A percentile compares a stretch with the other conserved stretches of the same genome.
Evolutionary conservation across 2,797 vertebrate species (phyloP).

Genomic region (Falco naumanni): DNA sequence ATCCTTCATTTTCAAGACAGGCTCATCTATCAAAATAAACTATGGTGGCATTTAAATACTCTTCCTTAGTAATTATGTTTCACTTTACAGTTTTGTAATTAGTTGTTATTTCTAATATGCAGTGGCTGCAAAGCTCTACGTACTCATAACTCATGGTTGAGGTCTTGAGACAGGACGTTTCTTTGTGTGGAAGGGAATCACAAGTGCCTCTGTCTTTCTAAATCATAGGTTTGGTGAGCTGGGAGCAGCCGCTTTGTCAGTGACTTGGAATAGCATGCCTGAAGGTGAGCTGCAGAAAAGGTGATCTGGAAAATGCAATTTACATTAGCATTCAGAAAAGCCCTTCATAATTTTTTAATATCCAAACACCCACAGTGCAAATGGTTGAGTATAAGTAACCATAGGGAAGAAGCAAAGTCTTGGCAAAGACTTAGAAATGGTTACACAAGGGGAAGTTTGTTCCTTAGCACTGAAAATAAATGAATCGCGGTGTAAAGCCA

Average conservation of each 20-base stretch:
- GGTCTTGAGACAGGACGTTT: neutral
- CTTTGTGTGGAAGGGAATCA: neutral
- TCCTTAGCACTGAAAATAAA: neutral
- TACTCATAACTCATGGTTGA: neutral
- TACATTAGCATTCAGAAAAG: neutral
- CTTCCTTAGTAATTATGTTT: slow-evolving; percentile 45
- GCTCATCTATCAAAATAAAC: slow-evolving; percentile 30
- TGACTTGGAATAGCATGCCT: neutral
- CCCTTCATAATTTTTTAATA: neutral
- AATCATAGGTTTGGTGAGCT: neutral
- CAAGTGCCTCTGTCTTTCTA: slow-evolving; percentile 15
- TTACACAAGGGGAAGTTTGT: neutral
- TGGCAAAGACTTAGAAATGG: neutral
- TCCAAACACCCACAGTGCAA: neutral
- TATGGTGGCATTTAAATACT: slow-evolving; percentile 24
- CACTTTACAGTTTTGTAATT: slow-evolving; percentile 41
- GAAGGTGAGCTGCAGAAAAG: neutral
- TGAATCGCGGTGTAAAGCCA: neutral
- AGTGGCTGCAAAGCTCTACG: neutral
- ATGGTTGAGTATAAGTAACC: neutral
- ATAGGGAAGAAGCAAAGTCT: neutral
- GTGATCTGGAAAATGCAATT: neutral
- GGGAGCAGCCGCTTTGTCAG: neutral
- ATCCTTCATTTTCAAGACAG: slow-evolving; percentile 17
- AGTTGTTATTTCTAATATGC: slow-evolving; percentile 40